A percentile compares a stretch with the other conserved stretches of the same genome.
These are phyloP conservation scores for Solenopsis fugax DNA, from an alignment of 1,140 invertebrate genomes.

Conservation along the genomic window DNA sequence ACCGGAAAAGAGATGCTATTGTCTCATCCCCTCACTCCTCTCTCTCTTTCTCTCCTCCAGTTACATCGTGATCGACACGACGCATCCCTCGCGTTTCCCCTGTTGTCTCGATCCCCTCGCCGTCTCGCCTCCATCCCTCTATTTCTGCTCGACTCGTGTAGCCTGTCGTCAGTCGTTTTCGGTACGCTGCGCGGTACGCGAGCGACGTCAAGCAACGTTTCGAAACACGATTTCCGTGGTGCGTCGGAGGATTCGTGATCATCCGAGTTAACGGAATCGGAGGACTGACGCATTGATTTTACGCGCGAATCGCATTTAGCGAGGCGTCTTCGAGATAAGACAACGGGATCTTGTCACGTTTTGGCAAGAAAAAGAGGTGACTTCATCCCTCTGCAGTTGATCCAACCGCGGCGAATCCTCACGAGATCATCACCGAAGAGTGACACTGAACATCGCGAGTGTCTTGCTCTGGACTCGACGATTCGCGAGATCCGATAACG, in stretches of 20 bases:
- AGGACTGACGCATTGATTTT: background rate
- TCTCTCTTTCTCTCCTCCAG: background rate
- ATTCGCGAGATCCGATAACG: background rate
- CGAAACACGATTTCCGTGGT: conserved; percentile 4
- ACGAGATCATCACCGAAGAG: background rate
- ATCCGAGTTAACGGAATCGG: background rate
- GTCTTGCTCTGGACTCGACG: background rate
- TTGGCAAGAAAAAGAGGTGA: background rate
- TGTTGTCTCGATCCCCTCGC: conserved; percentile 36
- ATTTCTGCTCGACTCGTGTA: conserved; percentile 64
- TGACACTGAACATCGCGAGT: background rate
- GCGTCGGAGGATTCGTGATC: background rate
- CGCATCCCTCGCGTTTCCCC: conserved; percentile 25
- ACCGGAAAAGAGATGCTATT: background rate
- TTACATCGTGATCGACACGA: background rate
- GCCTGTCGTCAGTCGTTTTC: conserved; percentile 76
- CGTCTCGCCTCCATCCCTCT: conserved; percentile 57
- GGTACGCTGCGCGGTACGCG: conserved; percentile 66
- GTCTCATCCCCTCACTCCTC: too few species aligned
- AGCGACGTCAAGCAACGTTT: background rate
- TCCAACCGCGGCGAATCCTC: background rate
- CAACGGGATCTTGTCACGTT: background rate
- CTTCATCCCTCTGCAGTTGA: background rate
- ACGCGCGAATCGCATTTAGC: background rate
- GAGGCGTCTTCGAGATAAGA: background rate